Evolutionary conservation across 2,797 vertebrate genomes (phyloP), one percentile per base, ranked within the genome.

Genomic region (Sebastes minor): DNA sequence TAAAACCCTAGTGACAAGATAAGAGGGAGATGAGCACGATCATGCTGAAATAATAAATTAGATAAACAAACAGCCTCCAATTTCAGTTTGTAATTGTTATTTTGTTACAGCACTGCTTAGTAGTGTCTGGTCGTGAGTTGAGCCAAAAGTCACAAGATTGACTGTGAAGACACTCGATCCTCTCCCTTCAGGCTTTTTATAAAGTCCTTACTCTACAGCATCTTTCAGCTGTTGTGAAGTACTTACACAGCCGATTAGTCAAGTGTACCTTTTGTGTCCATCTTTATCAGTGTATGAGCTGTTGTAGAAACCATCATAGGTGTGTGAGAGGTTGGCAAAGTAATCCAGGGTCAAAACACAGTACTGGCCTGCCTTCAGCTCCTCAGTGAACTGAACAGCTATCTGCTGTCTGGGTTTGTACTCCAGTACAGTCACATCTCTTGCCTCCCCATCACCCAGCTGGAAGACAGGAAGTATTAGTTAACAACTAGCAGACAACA

Each of bases 261-360:
- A 74, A 23, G 11, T 62, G 4, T 96, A 99, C 98, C 96, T 97
- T 94, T 92, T 95, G 11, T 75, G 84, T 35, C 94, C 94, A 78
- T 56, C 84, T 88, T 94, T 93, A 86, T 97, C 95, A 28, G 30
- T 91, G 89, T 98, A 98, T 14, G 96, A 96, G 91, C 97, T 95
- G 90, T 96, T 97, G 91, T 99, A 99, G 94, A 99, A 98, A 22
- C 98, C 98, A 35, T 95, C 95, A 62, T 97, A 99, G 38, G 93
- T 95, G 80, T 94, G 95, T 49, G 98, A 99, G 35, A 99, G 93
- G 74, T 94, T 94, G 56, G 97, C 96, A 0, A 85, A 94, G 92
- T 97, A 99, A 7, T 96, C 90, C 72, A 99, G 89, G 65, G 91
- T 94, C 77, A 99, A 72, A 67, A 95, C 94, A 35, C 96, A 98